Evolutionary conservation across 2,797 vertebrate species (phyloP).

Genomic region (Tenualosa thibaudeaui): DNA sequence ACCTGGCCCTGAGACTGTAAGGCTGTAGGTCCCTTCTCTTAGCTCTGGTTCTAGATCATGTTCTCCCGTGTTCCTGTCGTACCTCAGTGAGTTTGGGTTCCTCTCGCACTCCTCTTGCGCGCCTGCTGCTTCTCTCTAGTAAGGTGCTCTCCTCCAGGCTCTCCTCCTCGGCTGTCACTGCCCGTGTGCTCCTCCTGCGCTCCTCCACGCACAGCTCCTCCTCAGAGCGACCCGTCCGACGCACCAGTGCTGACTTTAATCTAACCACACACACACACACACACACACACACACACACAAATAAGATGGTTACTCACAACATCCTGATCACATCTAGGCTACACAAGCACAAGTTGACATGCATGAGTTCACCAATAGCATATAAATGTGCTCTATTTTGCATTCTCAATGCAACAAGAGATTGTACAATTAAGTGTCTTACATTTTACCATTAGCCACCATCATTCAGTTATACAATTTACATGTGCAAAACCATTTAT

Average conservation of each 20-base stretch:
- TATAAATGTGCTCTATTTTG: too few species aligned
- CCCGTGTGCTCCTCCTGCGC: conserved; percentile 84
- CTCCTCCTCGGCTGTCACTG: conserved; percentile 81
- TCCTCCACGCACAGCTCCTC: conserved; percentile 83
- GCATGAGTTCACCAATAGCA: neutral
- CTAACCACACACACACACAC: conserved; percentile 61
- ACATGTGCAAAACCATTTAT: neutral
- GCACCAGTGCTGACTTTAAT: conserved; percentile 85
- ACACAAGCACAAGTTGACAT: neutral
- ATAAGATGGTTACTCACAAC: neutral
- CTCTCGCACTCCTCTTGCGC: conserved; percentile 67
- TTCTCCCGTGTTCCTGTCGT: conserved; percentile 30
- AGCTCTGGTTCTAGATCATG: too few species aligned
- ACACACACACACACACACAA: conserved; percentile 24
- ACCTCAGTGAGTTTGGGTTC: conserved; percentile 81
- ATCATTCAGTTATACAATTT: neutral
- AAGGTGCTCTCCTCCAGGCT: conserved; percentile 72
- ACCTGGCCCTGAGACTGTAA: neutral
- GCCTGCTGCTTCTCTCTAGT: conserved; percentile 65
- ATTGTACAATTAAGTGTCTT: too few species aligned
- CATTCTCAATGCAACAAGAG: too few species aligned
- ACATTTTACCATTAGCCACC: too few species aligned
- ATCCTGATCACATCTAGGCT: too few species aligned
- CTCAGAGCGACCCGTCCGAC: conserved; percentile 84
- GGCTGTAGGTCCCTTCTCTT: too few species aligned